Conservation (phyloP, 2,797 vertebrate genomes). For the Acomys russatus region DNA sequence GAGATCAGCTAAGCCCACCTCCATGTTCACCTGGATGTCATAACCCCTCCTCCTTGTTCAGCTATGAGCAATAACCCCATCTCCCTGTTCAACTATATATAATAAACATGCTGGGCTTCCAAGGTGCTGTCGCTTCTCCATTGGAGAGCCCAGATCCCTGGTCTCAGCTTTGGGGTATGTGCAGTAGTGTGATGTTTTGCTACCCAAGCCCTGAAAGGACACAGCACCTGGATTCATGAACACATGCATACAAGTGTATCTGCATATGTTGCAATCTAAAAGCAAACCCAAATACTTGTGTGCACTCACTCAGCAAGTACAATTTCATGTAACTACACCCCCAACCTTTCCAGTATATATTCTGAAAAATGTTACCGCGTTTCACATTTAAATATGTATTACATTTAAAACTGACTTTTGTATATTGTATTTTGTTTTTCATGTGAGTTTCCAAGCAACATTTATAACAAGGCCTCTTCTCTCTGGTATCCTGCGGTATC, state of each 20-base stretch:
- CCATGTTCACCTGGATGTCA: background rate
- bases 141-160: background rate
- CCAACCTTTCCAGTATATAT: background rate
- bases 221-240: background rate
- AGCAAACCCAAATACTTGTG: background rate
- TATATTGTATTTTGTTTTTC: background rate
- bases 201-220: background rate
- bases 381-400: background rate
- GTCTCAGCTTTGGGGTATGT: background rate
- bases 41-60: background rate
- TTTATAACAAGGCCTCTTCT: background rate
- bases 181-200: background rate
- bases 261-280: background rate
- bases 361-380: background rate
- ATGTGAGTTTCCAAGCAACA: background rate
- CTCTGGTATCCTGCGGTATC: background rate
- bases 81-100: background rate
- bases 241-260: background rate
- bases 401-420: background rate
- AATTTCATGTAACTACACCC: background rate
- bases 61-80: too few species aligned
- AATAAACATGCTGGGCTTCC: background rate
- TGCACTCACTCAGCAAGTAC: background rate
- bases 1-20: background rate
- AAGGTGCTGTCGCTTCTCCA: background rate